A percentile compares a stretch with the other conserved stretches of the same genome.
Conservation (phyloP, 1,140 invertebrate species). For the Drosophila burlai region DNA sequence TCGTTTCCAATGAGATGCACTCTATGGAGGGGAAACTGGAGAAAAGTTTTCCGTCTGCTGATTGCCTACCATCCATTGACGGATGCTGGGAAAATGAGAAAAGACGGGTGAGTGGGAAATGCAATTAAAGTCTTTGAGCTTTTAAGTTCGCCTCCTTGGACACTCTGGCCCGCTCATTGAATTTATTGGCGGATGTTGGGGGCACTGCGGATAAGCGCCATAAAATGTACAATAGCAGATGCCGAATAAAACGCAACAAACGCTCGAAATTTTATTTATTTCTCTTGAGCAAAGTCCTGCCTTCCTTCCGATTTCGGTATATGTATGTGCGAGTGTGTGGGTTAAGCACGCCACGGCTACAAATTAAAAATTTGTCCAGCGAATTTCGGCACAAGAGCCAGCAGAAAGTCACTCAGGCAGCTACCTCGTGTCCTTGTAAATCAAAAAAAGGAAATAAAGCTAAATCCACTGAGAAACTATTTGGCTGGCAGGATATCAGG, state of each 20-base stretch:
- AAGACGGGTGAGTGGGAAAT: conserved; percentile 25
- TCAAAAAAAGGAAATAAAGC: conserved; percentile 18
- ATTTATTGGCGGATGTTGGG: conserved; percentile 61
- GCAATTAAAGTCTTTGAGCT: conserved; percentile 62
- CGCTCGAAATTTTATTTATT: conserved; percentile 74
- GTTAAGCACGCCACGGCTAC: conserved; percentile 58
- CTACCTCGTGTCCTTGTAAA: conserved; percentile 37
- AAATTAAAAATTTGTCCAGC: conserved; percentile 81
- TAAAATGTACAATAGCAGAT: conserved; percentile 58
- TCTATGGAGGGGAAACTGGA: conserved; percentile 9
- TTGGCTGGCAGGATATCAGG: too few relatives aligned
- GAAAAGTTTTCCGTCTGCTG: conserved; percentile 32
- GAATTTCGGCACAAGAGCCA: conserved; percentile 54
- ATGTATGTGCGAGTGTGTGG: conserved; percentile 10
- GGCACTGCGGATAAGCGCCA: conserved; percentile 45
- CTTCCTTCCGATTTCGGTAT: not conserved
- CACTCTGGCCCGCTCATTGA: conserved; percentile 47
- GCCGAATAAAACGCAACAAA: conserved; percentile 52
- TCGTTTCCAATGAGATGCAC: conserved; percentile 7
- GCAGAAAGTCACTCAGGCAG: conserved; percentile 46
- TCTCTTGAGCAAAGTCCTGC: conserved; percentile 52
- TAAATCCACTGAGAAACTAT: conserved; percentile 3
- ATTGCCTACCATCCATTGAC: conserved; percentile 39
- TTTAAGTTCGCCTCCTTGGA: conserved; percentile 51
- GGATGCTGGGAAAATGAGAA: conserved; percentile 21